Conservation (phyloP, 2,797 vertebrate genomes). For the Pelodytes ibericus region DNA sequence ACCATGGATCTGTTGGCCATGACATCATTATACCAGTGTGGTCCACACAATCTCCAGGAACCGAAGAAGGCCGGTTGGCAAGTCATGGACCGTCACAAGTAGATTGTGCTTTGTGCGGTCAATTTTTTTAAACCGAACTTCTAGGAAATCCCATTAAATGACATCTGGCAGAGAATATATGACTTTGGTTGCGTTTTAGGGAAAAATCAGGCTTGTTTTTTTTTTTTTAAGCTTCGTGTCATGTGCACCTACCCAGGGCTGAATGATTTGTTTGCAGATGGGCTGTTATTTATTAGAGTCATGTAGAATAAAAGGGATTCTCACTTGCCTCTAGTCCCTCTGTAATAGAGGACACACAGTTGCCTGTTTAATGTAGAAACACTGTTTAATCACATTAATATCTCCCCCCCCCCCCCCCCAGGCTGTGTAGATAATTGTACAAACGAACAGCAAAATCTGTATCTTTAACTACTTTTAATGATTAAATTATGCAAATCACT, state of each 20-base stretch:
- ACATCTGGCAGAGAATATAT: constrained; percentile 62
- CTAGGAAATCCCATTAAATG: constrained; percentile 55
- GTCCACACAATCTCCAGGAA: not conserved
- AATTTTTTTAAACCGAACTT: constrained; percentile 18
- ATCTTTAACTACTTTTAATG: constrained; percentile 89
- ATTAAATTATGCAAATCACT: constrained; percentile 92
- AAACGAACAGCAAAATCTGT: constrained; percentile 88
- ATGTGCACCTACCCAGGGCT: constrained; percentile 78
- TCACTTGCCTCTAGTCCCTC: constrained; percentile 85
- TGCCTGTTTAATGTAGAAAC: constrained; percentile 81
- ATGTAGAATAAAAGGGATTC: constrained; percentile 91
- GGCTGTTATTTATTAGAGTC: constrained; percentile 90
- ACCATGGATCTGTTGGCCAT: not conserved
- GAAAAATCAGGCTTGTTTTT: constrained; percentile 63
- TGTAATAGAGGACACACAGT: constrained; percentile 86
- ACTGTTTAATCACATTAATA: constrained; percentile 94
- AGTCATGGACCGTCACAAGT: not conserved
- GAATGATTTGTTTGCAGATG: constrained; percentile 85
- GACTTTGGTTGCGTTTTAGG: constrained; percentile 64
- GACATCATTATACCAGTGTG: not conserved
- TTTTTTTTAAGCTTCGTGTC: constrained; percentile 85
- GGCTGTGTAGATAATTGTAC: constrained; percentile 87
- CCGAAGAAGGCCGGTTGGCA: not conserved
- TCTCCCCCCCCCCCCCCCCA: constrained; percentile 78
- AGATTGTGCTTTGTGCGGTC: not conserved